A percentile compares a stretch with the other conserved stretches of the same genome.
Conservation (phyloP, 2,888 invertebrate species). For the Trachelus tabidus region DNA sequence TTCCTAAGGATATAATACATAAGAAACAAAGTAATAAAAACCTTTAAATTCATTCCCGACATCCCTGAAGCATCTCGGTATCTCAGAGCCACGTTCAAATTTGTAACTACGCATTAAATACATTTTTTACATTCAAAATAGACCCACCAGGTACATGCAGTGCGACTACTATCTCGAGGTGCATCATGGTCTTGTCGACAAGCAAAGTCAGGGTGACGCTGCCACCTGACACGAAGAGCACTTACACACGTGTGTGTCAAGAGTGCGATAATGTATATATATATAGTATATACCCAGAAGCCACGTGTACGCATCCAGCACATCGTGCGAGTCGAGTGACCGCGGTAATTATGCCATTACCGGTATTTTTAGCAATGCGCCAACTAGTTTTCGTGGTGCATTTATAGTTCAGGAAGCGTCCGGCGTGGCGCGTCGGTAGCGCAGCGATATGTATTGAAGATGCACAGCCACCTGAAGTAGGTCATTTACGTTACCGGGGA, state of each 20-base stretch:
- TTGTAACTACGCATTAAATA: neutral
- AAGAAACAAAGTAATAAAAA: neutral
- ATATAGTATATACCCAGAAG: neutral
- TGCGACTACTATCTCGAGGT: neutral
- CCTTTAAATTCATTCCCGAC: neutral
- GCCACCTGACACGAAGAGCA: slow-evolving; percentile 30
- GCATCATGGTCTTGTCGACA: slow-evolving; percentile 18
- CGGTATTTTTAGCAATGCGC: slow-evolving; percentile 14
- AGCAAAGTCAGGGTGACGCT: slow-evolving; percentile 35
- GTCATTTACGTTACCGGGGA: neutral
- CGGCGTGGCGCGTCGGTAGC: neutral
- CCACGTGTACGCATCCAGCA: neutral
- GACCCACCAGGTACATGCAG: neutral
- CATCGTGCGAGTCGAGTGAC: neutral
- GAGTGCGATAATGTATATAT: neutral
- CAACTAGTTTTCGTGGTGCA: slow-evolving; percentile 9
- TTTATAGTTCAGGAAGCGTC: slow-evolving; percentile 21
- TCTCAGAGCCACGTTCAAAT: neutral
- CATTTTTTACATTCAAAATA: neutral
- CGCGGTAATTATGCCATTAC: slow-evolving; percentile 5
- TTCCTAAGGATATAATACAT: neutral
- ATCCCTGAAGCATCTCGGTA: neutral
- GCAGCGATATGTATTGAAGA: neutral
- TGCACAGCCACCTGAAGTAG: neutral
- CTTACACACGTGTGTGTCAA: slow-evolving; percentile 1